These are phyloP conservation scores for Proisotoma minuta DNA, from an alignment of 2,888 invertebrate species.

Conservation along the genomic window DNA sequence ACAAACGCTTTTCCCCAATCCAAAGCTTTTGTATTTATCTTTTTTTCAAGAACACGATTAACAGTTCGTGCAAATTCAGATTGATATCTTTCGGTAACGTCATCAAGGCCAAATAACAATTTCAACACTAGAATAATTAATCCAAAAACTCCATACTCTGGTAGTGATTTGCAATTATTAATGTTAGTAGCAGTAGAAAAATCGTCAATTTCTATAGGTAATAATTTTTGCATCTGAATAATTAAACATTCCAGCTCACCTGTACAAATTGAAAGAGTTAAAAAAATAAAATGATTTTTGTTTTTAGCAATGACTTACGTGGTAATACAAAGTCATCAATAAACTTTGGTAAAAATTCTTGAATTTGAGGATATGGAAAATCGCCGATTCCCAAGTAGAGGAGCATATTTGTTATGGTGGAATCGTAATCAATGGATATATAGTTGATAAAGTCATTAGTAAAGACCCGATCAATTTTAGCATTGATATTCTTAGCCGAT, in stretches of 20 bases:
- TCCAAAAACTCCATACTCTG: constrained; percentile 30
- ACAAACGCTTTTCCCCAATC: constrained; percentile 34
- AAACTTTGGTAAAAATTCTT: constrained; percentile 41
- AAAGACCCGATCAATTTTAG: not conserved
- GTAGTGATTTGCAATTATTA: constrained; percentile 14
- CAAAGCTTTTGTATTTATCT: not conserved
- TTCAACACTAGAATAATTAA: constrained; percentile 29
- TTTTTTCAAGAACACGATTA: constrained; percentile 28
- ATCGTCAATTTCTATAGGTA: constrained; percentile 20
- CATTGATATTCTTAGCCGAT: not conserved
- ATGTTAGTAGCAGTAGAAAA: not conserved
- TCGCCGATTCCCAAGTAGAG: constrained; percentile 27
- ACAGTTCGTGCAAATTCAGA: constrained; percentile 39
- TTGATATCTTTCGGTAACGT: constrained; percentile 41
- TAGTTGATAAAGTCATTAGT: not conserved
- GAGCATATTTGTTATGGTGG: not conserved
- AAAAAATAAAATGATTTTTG: not conserved
- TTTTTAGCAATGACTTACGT: constrained; percentile 22
- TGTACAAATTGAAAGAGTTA: constrained; percentile 15
- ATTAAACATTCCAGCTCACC: constrained; percentile 40
- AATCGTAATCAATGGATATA: not conserved
- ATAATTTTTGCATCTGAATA: constrained; percentile 22
- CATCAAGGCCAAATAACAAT: constrained; percentile 44
- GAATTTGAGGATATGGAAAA: constrained; percentile 32
- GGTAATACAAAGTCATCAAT: constrained; percentile 37